Conservation (phyloP, 2,113 vertebrate genomes). For the Amblyopsis rosae region DNA sequence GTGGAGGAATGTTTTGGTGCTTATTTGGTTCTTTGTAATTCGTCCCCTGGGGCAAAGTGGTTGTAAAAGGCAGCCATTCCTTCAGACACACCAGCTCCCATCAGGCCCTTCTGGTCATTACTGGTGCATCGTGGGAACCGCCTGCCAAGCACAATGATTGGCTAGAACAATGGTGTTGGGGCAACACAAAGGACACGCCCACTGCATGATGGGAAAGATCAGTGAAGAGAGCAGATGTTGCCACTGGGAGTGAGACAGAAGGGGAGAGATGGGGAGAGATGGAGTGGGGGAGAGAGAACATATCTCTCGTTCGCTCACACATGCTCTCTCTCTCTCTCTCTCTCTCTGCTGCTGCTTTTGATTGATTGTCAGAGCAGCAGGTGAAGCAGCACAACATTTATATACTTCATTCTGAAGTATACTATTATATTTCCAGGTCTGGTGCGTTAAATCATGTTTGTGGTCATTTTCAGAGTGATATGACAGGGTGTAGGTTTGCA, state of each 20-base stretch:
- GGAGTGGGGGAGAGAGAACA: not conserved
- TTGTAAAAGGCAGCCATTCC: conserved; percentile 70
- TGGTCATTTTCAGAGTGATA: no score
- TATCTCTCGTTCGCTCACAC: not conserved
- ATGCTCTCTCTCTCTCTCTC: not conserved
- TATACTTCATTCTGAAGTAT: no score
- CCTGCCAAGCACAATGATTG: conserved; percentile 75
- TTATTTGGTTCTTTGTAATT: conserved; percentile 59
- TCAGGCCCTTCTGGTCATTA: conserved; percentile 74
- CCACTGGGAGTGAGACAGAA: conserved; percentile 60
- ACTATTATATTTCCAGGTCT: no score
- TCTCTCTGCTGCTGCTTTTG: not conserved
- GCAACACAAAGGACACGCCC: conserved; percentile 71
- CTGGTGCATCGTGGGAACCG: conserved; percentile 76
- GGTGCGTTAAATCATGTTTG: no score
- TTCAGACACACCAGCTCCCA: conserved; percentile 71
- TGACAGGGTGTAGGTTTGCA: no score
- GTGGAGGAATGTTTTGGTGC: conserved; percentile 30
- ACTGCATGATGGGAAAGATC: conserved; percentile 72
- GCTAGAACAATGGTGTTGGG: conserved; percentile 71
- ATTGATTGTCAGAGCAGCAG: no score
- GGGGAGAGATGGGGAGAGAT: conserved; percentile 24
- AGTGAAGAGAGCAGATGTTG: conserved; percentile 74
- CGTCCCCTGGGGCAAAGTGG: conserved; percentile 60
- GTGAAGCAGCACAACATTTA: no score